Evolutionary conservation across 2,888 invertebrate species (phyloP).

Genomic region (Melieria omissa): DNA sequence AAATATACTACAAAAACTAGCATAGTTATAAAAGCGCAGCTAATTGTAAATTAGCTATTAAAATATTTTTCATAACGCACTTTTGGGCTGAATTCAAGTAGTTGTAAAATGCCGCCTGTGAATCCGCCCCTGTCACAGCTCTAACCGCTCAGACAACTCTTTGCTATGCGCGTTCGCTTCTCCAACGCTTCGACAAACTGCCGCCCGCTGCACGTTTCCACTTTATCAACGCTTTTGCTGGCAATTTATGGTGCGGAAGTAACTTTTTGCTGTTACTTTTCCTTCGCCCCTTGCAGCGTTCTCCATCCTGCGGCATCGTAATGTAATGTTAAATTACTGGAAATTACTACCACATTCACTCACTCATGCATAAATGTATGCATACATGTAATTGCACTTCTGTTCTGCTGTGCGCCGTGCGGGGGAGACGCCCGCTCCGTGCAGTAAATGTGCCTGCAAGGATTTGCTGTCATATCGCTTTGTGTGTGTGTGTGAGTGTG

Average conservation of each 20-base stretch:
- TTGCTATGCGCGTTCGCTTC: no score
- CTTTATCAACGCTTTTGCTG: not conserved
- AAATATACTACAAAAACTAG: no score
- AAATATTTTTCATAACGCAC: no score
- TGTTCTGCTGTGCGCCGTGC: not conserved
- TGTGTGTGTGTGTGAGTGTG: not conserved
- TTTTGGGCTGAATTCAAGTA: no score
- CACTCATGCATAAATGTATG: conserved; percentile 34
- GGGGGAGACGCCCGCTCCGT: no score
- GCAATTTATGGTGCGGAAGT: conserved; percentile 46
- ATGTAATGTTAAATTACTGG: conserved; percentile 47
- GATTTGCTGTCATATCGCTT: not conserved
- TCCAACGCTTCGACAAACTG: no score
- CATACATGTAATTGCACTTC: not conserved
- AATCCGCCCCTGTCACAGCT: no score
- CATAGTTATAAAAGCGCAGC: no score
- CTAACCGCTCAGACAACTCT: no score
- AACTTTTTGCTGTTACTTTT: conserved; percentile 36
- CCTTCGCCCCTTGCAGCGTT: conserved; percentile 1
- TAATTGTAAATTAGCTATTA: no score
- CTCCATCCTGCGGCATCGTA: not conserved
- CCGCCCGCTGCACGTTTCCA: not conserved
- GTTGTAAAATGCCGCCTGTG: no score
- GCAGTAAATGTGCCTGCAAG: no score
- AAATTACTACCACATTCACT: conserved; percentile 44